phyloP scores from a whole-genome alignment of 2,113 vertebrate genomes.

The Erpornis zantholeuca region DNA sequence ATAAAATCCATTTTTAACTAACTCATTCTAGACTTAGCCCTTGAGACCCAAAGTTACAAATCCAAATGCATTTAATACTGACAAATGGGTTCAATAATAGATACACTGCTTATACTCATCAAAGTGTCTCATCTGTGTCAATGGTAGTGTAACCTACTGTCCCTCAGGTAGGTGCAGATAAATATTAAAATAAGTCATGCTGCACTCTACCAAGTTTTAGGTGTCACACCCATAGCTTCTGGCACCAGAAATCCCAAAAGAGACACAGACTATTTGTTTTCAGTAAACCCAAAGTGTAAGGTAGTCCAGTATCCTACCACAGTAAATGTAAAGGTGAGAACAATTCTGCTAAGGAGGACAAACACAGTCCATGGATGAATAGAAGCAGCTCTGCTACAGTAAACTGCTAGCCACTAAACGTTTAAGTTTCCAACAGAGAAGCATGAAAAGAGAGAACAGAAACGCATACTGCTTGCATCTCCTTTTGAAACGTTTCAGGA shows the following conservation, averaged over 20 bases:
- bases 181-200: background rate
- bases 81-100: constrained; percentile 30
- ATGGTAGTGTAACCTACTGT: background rate
- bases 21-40: background rate
- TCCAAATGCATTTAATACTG: background rate
- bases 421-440: background rate
- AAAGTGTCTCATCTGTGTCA: background rate
- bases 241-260: background rate
- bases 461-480: background rate
- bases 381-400: background rate
- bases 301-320: background rate
- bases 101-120: background rate
- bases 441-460: background rate
- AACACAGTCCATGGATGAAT: background rate
- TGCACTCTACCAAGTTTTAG: background rate
- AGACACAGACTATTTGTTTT: background rate
- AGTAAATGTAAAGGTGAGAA: background rate
- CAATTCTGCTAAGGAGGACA: background rate
- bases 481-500: background rate
- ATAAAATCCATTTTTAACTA: constrained; percentile 13
- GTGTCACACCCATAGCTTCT: background rate
- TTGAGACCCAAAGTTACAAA: background rate
- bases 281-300: background rate
- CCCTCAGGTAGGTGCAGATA: background rate
- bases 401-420: background rate